Conservation (phyloP, 2,113 vertebrate species). For the Copsychus sechellarum region DNA sequence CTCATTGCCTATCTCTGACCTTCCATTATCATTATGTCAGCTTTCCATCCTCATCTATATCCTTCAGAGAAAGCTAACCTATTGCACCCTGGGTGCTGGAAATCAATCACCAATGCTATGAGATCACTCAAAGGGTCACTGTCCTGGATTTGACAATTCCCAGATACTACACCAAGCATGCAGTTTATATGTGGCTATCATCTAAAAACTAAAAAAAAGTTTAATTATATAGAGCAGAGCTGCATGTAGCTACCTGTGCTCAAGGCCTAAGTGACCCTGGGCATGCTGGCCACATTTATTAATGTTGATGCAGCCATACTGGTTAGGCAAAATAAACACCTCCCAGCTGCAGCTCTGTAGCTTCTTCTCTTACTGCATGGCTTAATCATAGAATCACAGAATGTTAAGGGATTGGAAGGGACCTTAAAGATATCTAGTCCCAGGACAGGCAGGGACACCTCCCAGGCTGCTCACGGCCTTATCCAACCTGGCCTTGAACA, state of each 20-base stretch:
- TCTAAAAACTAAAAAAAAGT: not conserved
- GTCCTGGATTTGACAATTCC: not conserved
- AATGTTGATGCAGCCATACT: not conserved
- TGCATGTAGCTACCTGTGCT: not conserved
- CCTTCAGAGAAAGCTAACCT: not conserved
- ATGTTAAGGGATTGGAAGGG: not conserved
- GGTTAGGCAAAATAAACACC: not conserved
- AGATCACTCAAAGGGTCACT: not conserved
- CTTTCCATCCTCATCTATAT: not conserved
- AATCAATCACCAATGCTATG: not conserved
- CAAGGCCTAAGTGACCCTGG: not conserved
- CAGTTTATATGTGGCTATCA: not conserved
- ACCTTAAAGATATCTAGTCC: not conserved
- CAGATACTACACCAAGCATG: not conserved
- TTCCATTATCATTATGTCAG: not conserved
- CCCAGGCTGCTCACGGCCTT: accelerated
- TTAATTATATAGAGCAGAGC: not conserved
- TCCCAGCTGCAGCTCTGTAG: not conserved
- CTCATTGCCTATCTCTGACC: not conserved
- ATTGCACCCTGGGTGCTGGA: not conserved
- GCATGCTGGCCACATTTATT: not conserved
- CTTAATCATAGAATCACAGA: not conserved
- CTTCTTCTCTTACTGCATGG: not conserved
- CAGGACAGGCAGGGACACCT: accelerated
- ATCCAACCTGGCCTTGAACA: not conserved